phyloP scores from a whole-genome alignment of 2,888 invertebrate genomes.

The Rhodophaea formosa region DNA sequence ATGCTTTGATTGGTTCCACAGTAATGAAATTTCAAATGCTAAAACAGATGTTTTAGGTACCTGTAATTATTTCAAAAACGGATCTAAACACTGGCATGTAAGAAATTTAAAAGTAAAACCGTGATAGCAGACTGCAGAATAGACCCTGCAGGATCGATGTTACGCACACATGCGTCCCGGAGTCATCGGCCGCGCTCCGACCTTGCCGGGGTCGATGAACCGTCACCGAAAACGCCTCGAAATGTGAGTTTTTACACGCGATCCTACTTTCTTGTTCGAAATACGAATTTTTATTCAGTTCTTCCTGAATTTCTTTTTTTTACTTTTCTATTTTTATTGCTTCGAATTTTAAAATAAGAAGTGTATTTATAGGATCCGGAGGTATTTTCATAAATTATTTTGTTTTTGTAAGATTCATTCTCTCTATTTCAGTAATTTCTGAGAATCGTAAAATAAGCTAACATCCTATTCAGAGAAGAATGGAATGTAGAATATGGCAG shows the following conservation, averaged over 20 bases:
- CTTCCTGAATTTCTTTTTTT: too few species aligned
- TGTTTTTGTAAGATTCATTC: too few species aligned
- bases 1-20: too few species aligned
- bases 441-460: too few species aligned
- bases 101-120: slow-evolving; percentile 5
- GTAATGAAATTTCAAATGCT: too few species aligned
- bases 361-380: too few species aligned
- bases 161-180: slow-evolving; percentile 35
- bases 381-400: too few species aligned
- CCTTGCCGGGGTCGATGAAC: slow-evolving; percentile 67
- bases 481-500: too few species aligned
- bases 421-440: too few species aligned
- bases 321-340: background rate
- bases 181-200: slow-evolving; percentile 66
- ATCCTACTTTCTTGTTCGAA: slow-evolving; percentile 19
- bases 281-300: background rate
- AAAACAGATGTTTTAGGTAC: too few species aligned
- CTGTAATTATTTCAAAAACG: background rate
- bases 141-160: slow-evolving; percentile 21
- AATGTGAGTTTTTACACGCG: slow-evolving; percentile 27
- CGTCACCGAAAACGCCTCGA: slow-evolving; percentile 52
- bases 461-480: too few species aligned
- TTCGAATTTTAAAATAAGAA: too few species aligned
- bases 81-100: background rate
- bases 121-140: slow-evolving; percentile 17